These are phyloP conservation scores for Lagocephalus sceleratus DNA, from an alignment of 2,797 vertebrate genomes.

Conservation along the genomic window DNA sequence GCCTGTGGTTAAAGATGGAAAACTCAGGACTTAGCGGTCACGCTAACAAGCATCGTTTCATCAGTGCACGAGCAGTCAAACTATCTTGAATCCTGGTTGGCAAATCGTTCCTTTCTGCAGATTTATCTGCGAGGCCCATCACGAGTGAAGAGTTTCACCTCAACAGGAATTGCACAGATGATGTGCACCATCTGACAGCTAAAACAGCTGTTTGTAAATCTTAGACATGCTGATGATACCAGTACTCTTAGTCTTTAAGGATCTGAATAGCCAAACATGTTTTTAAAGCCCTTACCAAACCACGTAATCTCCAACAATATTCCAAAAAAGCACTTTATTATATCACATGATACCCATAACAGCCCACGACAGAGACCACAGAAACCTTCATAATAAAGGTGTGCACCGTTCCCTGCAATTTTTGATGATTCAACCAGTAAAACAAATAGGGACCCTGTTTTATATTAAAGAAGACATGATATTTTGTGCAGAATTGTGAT, in stretches of 20 bases:
- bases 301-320: constrained; percentile 61
- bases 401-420: constrained; percentile 20
- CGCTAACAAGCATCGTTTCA: constrained; percentile 73
- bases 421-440: constrained; percentile 31
- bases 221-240: constrained; percentile 42
- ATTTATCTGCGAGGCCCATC: constrained; percentile 67
- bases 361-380: constrained; percentile 32
- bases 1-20: constrained; percentile 65
- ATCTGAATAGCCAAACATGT: constrained; percentile 54
- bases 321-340: constrained; percentile 56
- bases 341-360: constrained; percentile 32
- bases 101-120: constrained; percentile 64
- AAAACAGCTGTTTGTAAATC: constrained; percentile 47
- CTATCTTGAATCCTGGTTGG: constrained; percentile 63
- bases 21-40: constrained; percentile 66
- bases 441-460: constrained; percentile 13
- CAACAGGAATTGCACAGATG: constrained; percentile 47
- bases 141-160: constrained; percentile 46
- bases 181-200: constrained; percentile 36
- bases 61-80: constrained; percentile 67
- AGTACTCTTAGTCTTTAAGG: constrained; percentile 39
- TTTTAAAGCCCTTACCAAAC: constrained; percentile 62
- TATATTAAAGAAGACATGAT: constrained; percentile 9
- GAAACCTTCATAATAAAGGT: constrained; percentile 46
- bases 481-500: constrained; percentile 17